Conservation (phyloP, 2,888 invertebrate species). For the Auanema freiburgensis region DNA sequence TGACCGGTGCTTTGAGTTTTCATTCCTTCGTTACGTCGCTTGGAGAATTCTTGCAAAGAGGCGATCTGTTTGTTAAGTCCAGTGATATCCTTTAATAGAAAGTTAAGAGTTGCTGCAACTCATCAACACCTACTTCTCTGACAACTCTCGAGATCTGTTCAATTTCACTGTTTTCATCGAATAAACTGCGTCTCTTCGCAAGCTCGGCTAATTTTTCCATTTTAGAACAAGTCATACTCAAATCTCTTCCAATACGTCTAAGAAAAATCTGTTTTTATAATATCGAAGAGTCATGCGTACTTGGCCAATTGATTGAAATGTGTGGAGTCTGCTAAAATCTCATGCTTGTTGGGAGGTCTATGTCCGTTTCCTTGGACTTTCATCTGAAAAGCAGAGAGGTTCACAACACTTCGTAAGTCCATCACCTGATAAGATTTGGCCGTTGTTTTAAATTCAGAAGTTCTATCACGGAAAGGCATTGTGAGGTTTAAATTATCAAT, state of each 20-base stretch:
- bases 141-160: slow-evolving; percentile 96
- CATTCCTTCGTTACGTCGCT: slow-evolving; percentile 24
- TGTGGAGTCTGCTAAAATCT: slow-evolving; percentile 50
- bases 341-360: slow-evolving; percentile 37
- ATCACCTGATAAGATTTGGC: slow-evolving; percentile 59
- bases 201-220: slow-evolving; percentile 88
- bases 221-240: slow-evolving; percentile 92
- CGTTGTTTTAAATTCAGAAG: slow-evolving; percentile 59
- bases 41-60: slow-evolving; percentile 69
- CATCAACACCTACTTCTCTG: slow-evolving; percentile 72
- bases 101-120: not conserved
- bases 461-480: slow-evolving; percentile 63
- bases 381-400: slow-evolving; percentile 45
- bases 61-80: slow-evolving; percentile 95
- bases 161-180: slow-evolving; percentile 95
- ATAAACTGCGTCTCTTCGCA: slow-evolving; percentile 93
- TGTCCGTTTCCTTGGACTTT: slow-evolving; percentile 41
- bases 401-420: not conserved
- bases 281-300: slow-evolving; percentile 23
- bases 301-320: slow-evolving; percentile 63
- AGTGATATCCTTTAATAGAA: slow-evolving; percentile 75
- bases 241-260: slow-evolving; percentile 88
- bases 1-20: slow-evolving; percentile 33
- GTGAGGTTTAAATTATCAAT: slow-evolving; percentile 39
- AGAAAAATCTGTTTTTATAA: slow-evolving; percentile 22